These are phyloP conservation scores for Ochotona curzoniae DNA, from an alignment of 2,113 vertebrate species.

Conservation along the genomic window DNA sequence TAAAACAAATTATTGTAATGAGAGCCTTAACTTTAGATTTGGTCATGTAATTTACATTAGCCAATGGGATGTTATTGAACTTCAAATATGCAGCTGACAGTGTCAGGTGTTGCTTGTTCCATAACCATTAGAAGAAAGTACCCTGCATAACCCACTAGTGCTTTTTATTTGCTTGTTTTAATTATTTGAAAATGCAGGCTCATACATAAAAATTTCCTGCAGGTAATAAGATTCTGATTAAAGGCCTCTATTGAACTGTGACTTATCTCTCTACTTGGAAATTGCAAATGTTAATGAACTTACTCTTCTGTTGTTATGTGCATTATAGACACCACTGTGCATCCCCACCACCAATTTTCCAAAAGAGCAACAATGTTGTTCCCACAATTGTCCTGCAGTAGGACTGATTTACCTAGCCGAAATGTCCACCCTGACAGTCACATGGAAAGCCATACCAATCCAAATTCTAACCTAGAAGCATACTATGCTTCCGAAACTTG, in stretches of 20 bases:
- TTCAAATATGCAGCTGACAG: background rate
- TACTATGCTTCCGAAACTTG: background rate
- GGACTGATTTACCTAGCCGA: conserved; percentile 33
- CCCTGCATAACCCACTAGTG: background rate
- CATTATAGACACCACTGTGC: conserved; percentile 33
- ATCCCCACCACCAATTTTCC: conserved; percentile 43
- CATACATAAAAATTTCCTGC: conserved; percentile 49
- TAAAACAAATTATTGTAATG: background rate
- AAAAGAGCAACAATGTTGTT: conserved; percentile 32
- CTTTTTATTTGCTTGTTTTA: conserved; percentile 50
- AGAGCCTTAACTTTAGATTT: background rate
- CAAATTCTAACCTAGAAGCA: conserved; percentile 16
- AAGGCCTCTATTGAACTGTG: conserved; percentile 67
- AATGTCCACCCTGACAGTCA: conserved; percentile 3
- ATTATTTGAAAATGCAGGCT: conserved; percentile 64
- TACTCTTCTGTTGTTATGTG: background rate
- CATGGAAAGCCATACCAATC: conserved; percentile 30
- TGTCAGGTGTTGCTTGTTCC: background rate
- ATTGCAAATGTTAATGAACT: conserved; percentile 65
- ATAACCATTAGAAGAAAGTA: background rate
- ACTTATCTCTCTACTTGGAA: conserved; percentile 67
- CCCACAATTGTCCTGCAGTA: background rate
- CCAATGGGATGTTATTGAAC: background rate
- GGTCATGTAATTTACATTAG: background rate
- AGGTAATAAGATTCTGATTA: conserved; percentile 56